Base-by-base conservation (phyloP, 2,113 vertebrate genomes). In the Pterophyllum scalare region DNA sequence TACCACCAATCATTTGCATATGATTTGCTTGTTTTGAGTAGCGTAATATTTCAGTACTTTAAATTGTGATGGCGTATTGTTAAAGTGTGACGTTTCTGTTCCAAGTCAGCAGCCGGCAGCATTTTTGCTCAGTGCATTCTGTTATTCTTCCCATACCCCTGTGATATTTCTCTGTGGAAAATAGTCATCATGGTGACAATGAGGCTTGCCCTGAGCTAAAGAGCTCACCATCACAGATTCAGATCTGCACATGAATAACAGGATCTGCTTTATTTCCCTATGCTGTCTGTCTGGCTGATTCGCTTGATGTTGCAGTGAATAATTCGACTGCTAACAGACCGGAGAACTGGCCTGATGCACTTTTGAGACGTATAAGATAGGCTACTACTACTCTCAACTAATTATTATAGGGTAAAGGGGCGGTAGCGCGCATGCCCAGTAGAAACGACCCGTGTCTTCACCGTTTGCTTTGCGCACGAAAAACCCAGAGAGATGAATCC, bases 371-470 rank as follows among this genome's bases (percentile, higher is more conserved):
- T 28, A 15, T 38, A 70, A 17, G 65, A 70, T 26, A 20, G 43
- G 26, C 6, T 70, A 52, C 40, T 28, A 70, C 65, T 20, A 70
- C 65, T 8, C 65, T 70, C 17, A 52, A 52, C 65, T 70, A 26
- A 70, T 70, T 52, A 20, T 75, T 57, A 78, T 79, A 86, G 61
- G 57, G 81, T 49, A 83, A 82, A 13, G 80, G 49, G 64, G 80
- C 19, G 75, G 8, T 43, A 82, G 3, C 75, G 91, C 93, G 92
- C 94, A 91, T 94, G 94, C 91, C 2, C 86, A 38, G 33, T 14
- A 26, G 17, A 52, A 46, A 31, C 46, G 10, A 54, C 67, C 19
- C 46, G 52, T 72, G 46, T 72, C 46, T 6, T 54, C 10, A 31
- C 6, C 67, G 17, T 9, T 46, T 12, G 84, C 60, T 86, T 86